Percentiles rank a stretch among this genome's conserved stretches.
These are phyloP conservation scores for Arvicanthis niloticus DNA, from an alignment of 2,113 vertebrate species.

Conservation along the genomic window DNA sequence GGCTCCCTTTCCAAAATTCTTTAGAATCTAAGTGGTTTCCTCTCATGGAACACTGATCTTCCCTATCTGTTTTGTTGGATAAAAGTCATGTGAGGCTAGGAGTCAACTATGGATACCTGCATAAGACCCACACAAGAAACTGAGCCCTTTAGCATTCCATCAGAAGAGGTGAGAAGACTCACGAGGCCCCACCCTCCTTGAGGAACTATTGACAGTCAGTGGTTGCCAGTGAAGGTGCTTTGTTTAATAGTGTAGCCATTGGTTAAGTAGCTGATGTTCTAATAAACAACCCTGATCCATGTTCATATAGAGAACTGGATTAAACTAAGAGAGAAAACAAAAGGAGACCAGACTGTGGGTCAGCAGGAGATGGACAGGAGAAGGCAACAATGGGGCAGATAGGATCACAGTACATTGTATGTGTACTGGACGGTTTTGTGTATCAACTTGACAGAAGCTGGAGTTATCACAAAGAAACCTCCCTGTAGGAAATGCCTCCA, in stretches of 20 bases:
- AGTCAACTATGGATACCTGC: neutral
- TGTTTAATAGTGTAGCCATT: neutral
- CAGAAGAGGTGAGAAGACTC: neutral
- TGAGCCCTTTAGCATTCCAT: neutral
- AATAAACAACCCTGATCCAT: neutral
- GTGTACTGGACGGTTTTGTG: too few relatives aligned
- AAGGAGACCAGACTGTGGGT: neutral
- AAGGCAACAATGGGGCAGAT: neutral
- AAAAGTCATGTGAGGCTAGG: slow-evolving; percentile 5
- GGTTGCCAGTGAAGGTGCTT: neutral
- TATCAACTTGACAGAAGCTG: neutral
- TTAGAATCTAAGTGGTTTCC: neutral
- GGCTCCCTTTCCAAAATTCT: neutral
- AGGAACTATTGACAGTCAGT: too few relatives aligned
- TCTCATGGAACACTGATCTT: neutral
- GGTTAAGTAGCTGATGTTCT: too few relatives aligned
- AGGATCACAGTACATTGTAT: neutral
- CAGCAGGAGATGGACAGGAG: neutral
- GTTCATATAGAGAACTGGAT: too few relatives aligned
- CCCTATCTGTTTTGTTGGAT: slow-evolving; percentile 15
- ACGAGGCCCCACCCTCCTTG: neutral
- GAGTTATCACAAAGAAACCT: too few relatives aligned
- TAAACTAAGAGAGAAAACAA: neutral
- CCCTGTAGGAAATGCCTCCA: too few relatives aligned
- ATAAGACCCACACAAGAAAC: neutral